These are phyloP conservation scores for Drosophila ficusphila DNA, from an alignment of 1,140 invertebrate genomes.

Conservation along the genomic window DNA sequence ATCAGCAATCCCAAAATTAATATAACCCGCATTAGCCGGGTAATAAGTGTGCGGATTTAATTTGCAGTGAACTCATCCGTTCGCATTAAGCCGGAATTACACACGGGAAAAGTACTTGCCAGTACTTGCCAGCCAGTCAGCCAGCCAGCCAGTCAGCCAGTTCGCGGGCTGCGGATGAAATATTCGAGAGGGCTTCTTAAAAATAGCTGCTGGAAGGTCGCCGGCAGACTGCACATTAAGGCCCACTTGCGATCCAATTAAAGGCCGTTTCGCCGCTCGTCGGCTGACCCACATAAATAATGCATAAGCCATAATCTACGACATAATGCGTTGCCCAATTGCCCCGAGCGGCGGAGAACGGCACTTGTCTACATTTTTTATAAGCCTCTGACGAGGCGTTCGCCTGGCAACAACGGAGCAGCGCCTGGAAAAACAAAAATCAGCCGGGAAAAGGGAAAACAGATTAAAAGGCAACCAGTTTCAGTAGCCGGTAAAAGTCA, in stretches of 20 bases:
- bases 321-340: conserved; percentile 72
- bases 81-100: conserved; percentile 44
- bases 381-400: conserved; percentile 51
- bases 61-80: conserved; percentile 26
- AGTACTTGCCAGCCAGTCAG: too few species aligned
- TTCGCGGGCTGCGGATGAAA: conserved; percentile 19
- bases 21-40: conserved; percentile 1
- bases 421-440: conserved; percentile 4
- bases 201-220: conserved; percentile 44
- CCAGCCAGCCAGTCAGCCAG: too few species aligned
- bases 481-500: conserved; percentile 16
- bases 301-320: conserved; percentile 77
- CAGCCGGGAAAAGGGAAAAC: conserved; percentile 21
- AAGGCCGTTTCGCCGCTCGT: conserved; percentile 68
- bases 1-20: conserved; percentile 12
- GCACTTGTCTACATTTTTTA: conserved; percentile 62
- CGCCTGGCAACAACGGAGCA: conserved; percentile 15
- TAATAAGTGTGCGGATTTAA: conserved; percentile 33
- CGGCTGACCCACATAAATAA: conserved; percentile 77
- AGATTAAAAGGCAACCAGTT: conserved; percentile 42
- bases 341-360: conserved; percentile 41
- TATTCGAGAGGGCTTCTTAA: conserved; percentile 42
- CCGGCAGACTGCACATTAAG: conserved; percentile 53
- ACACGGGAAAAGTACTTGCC: conserved; percentile 28
- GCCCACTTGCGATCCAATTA: conserved; percentile 71